phyloP scores from a whole-genome alignment of 64 coral and sea anemone genomes.

The Montipora efflorescens region DNA sequence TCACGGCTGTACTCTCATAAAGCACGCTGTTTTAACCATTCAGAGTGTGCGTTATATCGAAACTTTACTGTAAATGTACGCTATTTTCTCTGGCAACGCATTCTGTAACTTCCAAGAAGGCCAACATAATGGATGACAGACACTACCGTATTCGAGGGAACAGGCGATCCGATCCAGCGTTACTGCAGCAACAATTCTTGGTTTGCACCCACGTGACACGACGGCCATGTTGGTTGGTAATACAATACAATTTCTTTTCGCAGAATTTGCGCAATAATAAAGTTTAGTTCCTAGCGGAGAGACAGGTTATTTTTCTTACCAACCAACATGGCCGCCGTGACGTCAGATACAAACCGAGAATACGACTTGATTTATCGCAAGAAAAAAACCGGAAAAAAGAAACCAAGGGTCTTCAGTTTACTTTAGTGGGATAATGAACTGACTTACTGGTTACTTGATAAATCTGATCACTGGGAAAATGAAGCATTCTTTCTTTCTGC shows the following conservation, averaged over 20 bases:
- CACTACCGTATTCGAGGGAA: background rate
- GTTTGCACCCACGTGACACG: too few relatives aligned
- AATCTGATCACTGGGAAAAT: background rate
- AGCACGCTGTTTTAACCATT: background rate
- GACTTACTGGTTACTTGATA: background rate
- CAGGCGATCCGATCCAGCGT: background rate
- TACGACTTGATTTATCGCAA: background rate
- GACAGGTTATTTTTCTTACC: too few relatives aligned
- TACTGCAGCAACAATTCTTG: background rate
- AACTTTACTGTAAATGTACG: background rate
- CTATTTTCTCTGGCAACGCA: background rate
- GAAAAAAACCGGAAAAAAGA: background rate
- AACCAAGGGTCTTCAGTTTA: background rate
- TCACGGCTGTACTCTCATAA: background rate
- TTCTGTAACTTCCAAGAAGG: background rate
- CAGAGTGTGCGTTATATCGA: background rate
- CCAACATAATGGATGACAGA: constrained; percentile 1
- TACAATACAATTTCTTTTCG: too few relatives aligned
- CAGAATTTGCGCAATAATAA: too few relatives aligned
- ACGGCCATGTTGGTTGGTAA: too few relatives aligned
- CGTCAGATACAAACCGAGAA: too few relatives aligned
- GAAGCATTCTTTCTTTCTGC: background rate
- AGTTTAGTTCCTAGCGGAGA: too few relatives aligned
- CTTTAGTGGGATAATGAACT: background rate
- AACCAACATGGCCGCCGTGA: too few relatives aligned